Conservation (phyloP, 2,113 vertebrate species). For the Aramus guarauna region DNA sequence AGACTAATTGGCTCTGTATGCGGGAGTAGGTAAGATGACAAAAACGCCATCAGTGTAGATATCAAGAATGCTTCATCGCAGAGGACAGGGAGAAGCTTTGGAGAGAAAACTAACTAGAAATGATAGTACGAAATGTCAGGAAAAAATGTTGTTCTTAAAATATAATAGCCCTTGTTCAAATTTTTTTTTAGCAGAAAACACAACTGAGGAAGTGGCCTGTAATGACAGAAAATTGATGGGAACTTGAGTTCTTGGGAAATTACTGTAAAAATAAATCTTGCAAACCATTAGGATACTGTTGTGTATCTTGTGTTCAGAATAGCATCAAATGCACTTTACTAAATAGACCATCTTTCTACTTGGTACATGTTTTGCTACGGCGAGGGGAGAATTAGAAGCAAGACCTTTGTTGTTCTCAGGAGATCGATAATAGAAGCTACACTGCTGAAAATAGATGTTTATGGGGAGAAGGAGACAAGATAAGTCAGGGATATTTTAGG, state of each 20-base stretch:
- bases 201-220: not conserved
- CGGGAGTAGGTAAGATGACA: not conserved
- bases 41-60: not conserved
- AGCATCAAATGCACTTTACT: not conserved
- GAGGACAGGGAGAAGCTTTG: not conserved
- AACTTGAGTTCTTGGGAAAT: not conserved
- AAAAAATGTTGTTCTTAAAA: not conserved
- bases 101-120: not conserved
- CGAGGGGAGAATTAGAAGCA: not conserved
- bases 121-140: not conserved
- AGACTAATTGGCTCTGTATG: not conserved
- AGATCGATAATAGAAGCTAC: conserved; percentile 3
- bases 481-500: not conserved
- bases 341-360: not conserved
- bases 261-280: not conserved
- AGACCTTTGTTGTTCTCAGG: not conserved
- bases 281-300: not conserved
- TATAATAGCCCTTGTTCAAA: not conserved
- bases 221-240: not conserved
- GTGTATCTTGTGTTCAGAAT: not conserved
- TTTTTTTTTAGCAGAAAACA: not conserved
- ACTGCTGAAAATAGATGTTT: conserved; percentile 9
- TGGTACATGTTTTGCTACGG: not conserved
- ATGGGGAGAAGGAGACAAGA: not conserved
- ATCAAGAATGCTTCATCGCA: not conserved